Evolutionary conservation across 2,797 vertebrate genomes (phyloP), one percentile per base, ranked within the genome.

Genomic region (Myripristis murdjan): DNA sequence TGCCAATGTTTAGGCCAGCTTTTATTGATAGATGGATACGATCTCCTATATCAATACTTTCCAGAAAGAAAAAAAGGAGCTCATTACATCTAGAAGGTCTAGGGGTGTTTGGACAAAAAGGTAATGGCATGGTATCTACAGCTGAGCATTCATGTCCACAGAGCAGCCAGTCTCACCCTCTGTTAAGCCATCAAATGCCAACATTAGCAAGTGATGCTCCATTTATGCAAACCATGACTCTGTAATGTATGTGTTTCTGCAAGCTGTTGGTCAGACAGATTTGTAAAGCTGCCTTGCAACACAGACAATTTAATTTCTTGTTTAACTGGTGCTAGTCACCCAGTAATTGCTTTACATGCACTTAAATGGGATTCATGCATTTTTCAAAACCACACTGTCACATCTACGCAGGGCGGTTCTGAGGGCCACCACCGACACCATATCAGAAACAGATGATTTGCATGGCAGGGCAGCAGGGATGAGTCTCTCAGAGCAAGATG

Each of bases 281-380:
- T 76, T 77, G 70, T 46, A 60, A 75, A 86, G 69, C 56, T 18
- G 39, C 5, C 15, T 49, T 39, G 35, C 44, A 33, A 75, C 56
- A 68, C 8, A 49, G 47, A 82, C 61, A 78, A 47, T 75, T 75
- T 62, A 57, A 82, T 77, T 79, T 64, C 31, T 16, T 33, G 54
- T 46, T 81, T 66, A 74, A 73, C 54, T 63, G 63, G 44, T 43
- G 61, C 61, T 46, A 39, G 75, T 24, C 9, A 16, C 28, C 46
- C 48, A 24, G 18, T 72, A 16, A 24, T 60, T 59, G 70, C 70
- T 53, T 59, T 64, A 53, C 6, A 44, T 72, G 78, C 58, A 72
- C 73, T 86, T 84, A 72, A 87, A 84, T 71, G 60, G 20, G 63
- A 86, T 82, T 75, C 54, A 69, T 70, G 52, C 43, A 63, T 88